phyloP scores from a whole-genome alignment of 2,113 vertebrate genomes.

The Menura novaehollandiae region DNA sequence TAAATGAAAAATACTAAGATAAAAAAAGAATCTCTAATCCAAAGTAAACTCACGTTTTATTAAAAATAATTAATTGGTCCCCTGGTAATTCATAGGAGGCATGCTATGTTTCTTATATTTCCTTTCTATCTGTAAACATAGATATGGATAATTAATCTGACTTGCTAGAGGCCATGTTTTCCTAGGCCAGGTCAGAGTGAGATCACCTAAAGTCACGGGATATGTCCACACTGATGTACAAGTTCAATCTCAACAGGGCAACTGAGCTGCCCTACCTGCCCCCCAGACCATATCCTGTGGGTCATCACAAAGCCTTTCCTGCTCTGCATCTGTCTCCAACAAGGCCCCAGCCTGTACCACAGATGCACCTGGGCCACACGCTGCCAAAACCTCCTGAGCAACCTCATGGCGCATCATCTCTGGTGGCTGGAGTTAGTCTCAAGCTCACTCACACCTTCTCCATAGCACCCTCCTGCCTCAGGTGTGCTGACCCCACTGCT shows the following conservation, averaged over 20 bases:
- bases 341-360: background rate
- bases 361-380: fast-evolving
- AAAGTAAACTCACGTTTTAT: background rate
- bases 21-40: background rate
- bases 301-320: background rate
- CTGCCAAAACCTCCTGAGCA: background rate
- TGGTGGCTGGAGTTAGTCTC: background rate
- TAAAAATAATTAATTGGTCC: conserved; percentile 19
- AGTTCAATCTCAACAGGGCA: background rate
- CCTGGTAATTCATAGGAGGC: background rate
- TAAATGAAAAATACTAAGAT: background rate
- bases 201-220: background rate
- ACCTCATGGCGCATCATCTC: background rate
- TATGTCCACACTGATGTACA: background rate
- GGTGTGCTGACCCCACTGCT: background rate
- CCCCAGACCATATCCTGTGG: background rate
- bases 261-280: background rate
- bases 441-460: background rate
- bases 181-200: background rate
- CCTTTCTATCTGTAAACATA: background rate
- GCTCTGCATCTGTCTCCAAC: background rate
- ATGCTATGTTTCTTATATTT: background rate
- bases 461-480: background rate
- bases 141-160: background rate
- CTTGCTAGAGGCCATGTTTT: background rate